Evolutionary conservation across 2,113 vertebrate genomes (phyloP), one percentile per base, ranked within the genome.

Genomic region (Callipepla squamata): DNA sequence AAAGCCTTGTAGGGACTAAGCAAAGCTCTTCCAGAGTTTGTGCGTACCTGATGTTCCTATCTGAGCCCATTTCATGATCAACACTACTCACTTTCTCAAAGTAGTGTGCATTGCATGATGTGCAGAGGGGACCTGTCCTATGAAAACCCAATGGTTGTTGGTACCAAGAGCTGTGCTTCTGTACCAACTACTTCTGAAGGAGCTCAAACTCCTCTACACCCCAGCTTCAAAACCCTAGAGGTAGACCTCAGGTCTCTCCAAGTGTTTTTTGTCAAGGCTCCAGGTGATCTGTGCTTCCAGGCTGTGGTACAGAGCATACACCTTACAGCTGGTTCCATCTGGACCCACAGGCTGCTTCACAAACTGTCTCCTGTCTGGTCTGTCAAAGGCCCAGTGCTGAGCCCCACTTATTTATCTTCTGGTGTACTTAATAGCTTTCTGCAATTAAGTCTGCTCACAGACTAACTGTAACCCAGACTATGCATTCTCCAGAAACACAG

Each of bases 21-120:
- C 50, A 53, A 84, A 93, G 86, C 19, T 84, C 65, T 58, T 72
- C 44, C 62, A 88, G 47, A 38, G 44, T 59, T 44, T 18, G 15
- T 13, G 8, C 55, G 22, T 82, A 67, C 7, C 28, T 20, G 20
- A 5, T 50, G 13, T 15, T 90, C 32, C 38, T n/a, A 21, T 23
- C 1, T 30, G 36, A 75, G 51, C 4, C 21, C 1, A 1, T 2
- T 20, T 48, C 1, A 1, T 42, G 51, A 82, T 55, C 57, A 55
- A 1, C 11, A 4, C 50, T n/a, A 44, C 7, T 3, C 45, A 51
- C 16, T 80, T 22, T 79, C 15, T 65, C 28, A 32, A 45, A 0
- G 7, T 4, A 63, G 26, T 1, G 2, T 12, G 1, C 1, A 34
- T 3, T 67, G 45, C 26, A 57, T 19, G 12, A 42, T 8, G 15